Evolutionary conservation across 2,888 invertebrate species (phyloP).

Genomic region (Zygogramma bicolorata): DNA sequence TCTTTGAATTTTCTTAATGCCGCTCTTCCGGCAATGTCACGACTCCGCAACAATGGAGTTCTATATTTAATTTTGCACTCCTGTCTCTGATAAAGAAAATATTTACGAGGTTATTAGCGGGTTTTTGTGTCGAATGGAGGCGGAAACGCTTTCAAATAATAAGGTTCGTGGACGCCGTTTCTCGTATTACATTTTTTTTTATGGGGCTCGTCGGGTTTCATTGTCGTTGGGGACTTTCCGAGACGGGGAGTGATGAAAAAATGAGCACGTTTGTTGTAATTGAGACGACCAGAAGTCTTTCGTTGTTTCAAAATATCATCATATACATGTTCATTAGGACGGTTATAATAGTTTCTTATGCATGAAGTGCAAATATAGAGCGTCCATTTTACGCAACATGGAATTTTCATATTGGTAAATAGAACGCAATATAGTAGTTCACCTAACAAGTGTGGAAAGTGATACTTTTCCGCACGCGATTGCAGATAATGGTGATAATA

Average conservation of each 20-base stretch:
- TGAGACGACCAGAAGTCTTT: too few species aligned
- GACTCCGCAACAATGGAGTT: slow-evolving; percentile 46
- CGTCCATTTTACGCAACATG: too few species aligned
- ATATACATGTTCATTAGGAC: too few species aligned
- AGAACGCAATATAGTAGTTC: too few species aligned
- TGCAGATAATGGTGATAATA: too few species aligned
- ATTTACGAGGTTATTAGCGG: slow-evolving; percentile 34
- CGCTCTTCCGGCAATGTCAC: slow-evolving; percentile 43
- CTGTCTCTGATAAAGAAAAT: slow-evolving; percentile 36
- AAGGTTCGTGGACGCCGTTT: slow-evolving; percentile 13
- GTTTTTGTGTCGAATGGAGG: slow-evolving; percentile 24
- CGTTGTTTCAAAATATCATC: too few species aligned
- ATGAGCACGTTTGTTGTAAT: too few species aligned
- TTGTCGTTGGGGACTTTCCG: neutral
- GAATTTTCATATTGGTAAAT: too few species aligned
- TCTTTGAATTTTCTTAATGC: slow-evolving; percentile 46
- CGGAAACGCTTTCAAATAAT: slow-evolving; percentile 20
- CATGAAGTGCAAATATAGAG: too few species aligned
- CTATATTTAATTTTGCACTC: slow-evolving; percentile 49
- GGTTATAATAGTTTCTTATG: too few species aligned
- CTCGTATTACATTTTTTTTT: neutral
- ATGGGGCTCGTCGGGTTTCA: neutral
- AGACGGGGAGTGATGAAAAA: neutral
- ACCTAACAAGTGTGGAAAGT: too few species aligned
- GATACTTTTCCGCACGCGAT: too few species aligned